Evolutionary conservation across 2,113 vertebrate species (phyloP), one percentile per base, ranked within the genome.

Genomic region (Serinus canaria): DNA sequence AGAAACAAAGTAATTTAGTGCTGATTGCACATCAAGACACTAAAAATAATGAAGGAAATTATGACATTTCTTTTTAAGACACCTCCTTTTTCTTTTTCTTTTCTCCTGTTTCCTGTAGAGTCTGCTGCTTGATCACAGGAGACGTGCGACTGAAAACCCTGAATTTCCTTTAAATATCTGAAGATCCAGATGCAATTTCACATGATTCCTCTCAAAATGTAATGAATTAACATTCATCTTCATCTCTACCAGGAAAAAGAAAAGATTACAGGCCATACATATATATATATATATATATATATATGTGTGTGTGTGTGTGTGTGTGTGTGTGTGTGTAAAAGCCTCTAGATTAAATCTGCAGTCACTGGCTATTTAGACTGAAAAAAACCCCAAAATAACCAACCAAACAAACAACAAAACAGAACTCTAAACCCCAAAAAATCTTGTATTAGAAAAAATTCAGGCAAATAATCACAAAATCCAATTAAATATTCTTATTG

Each of bases 381-480:
- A 16, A 67, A 59, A 18, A 15, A 8, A 1, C 11, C 11, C 31
- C 4, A 55, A 55, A 55, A 3, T 13, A 27, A 79, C 8, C 6
- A 20, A 70, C 1, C 4, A 53, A 52, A 0, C 13, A 23, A 74
- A 1, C 7, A 62, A 41, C 10, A 25, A 14, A 52, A 13, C 7
- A 43, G 58, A 35, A 13, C 3, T 20, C 14, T 7, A 20, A 23
- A 0, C 4, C 0, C 3, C 9, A 1, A 13, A 59, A 60, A 17
- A 1, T 0, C 2, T 56, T 53, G 7, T 33, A 17, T 41, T 64
- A 52, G 11, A 17, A 44, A 82, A 63, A 55, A 22, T 1, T 21
- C 6, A 43, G 8, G 2, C 12, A 41, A 82, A 46, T 1, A 16
- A 11, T 28, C 6, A n/a, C 1, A 27, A 63, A 44, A 52, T 52